These are phyloP conservation scores for Sturmia bella DNA, from an alignment of 2,888 invertebrate species.

Conservation along the genomic window DNA sequence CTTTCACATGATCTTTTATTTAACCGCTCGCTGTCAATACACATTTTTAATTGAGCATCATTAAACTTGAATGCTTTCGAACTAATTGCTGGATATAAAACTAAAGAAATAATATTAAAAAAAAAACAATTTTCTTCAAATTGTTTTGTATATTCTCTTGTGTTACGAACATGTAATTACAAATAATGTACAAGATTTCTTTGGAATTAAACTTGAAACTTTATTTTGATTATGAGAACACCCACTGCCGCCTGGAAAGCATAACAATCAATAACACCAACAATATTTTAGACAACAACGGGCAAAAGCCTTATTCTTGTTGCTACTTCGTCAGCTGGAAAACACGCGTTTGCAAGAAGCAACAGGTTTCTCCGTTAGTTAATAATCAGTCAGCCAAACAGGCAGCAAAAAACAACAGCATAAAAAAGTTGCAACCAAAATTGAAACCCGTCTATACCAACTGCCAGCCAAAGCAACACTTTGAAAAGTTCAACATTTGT, in stretches of 20 bases:
- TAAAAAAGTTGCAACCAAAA: not conserved
- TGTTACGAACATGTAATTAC: conserved; percentile 57
- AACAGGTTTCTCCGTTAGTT: conserved; percentile 56
- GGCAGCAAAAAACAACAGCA: not conserved
- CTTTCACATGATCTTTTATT: conserved; percentile 60
- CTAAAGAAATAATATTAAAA: conserved; percentile 11
- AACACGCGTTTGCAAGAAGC: conserved; percentile 58
- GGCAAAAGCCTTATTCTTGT: conserved; percentile 22
- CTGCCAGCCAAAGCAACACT: conserved; percentile 57
- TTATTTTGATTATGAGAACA: conserved; percentile 52
- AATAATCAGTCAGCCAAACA: conserved; percentile 39
- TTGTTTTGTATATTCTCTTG: not conserved
- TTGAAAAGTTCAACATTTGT: conserved; percentile 68
- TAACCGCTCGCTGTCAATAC: conserved; percentile 19
- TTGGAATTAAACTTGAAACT: conserved; percentile 8
- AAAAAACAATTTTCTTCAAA: not conserved
- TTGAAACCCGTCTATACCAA: too few relatives aligned
- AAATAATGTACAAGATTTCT: conserved; percentile 57
- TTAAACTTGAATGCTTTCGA: conserved; percentile 59
- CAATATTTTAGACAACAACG: conserved; percentile 47
- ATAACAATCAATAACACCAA: conserved; percentile 63
- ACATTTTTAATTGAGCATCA: conserved; percentile 54
- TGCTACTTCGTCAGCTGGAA: conserved; percentile 65
- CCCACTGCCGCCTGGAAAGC: conserved; percentile 65
- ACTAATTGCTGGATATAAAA: conserved; percentile 64